A percentile compares a stretch with the other conserved stretches of the same genome.
Evolutionary conservation across 2,797 vertebrate species (phyloP).

Genomic region (Rhodeus uyekii): DNA sequence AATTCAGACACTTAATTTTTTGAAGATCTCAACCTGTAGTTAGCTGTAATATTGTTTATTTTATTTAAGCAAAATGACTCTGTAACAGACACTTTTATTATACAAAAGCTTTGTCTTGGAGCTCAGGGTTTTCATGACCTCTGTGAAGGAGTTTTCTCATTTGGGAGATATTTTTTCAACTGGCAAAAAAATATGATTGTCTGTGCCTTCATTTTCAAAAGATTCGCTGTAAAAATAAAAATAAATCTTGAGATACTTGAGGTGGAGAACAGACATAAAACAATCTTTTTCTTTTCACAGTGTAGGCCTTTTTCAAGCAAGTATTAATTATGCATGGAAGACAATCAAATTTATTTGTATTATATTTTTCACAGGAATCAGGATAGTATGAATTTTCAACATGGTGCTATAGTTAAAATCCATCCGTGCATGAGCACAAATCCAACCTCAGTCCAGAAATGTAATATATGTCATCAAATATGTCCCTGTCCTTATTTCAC

Average conservation of each 20-base stretch:
- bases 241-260: not conserved
- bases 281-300: not conserved
- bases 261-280: not conserved
- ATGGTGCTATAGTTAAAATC: conserved; percentile 24
- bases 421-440: conserved; percentile 6
- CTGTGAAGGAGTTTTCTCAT: conserved; percentile 2
- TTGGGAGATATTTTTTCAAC: not conserved
- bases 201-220: conserved; percentile 25
- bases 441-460: not conserved
- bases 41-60: not conserved
- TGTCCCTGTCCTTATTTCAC: not conserved
- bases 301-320: not conserved
- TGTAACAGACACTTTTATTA: conserved; percentile 26
- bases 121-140: conserved; percentile 26
- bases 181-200: not conserved
- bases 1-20: not conserved
- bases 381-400: not conserved
- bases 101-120: conserved; percentile 14
- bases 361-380: not conserved
- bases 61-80: conserved; percentile 31
- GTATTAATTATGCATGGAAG: not conserved
- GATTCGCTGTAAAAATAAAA: not conserved
- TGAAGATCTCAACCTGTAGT: not conserved
- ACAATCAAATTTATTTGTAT: conserved; percentile 28
- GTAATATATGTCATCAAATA: not conserved